Evolutionary conservation across 2,113 vertebrate species (phyloP).

Genomic region (Alexandromys fortis): DNA sequence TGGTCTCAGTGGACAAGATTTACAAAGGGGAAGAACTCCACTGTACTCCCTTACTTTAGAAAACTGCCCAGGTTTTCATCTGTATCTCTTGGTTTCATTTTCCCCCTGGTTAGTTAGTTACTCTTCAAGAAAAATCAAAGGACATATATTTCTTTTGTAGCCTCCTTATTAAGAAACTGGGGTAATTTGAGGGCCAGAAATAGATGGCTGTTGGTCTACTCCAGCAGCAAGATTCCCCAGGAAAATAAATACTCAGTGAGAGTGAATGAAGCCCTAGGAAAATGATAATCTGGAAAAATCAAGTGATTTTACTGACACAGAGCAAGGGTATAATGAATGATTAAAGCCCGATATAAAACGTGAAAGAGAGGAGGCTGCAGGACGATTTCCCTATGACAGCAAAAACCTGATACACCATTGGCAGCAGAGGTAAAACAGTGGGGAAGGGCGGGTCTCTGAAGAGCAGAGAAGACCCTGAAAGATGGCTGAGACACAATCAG

Average conservation of each 20-base stretch:
- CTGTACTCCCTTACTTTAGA: neutral
- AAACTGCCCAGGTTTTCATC: neutral
- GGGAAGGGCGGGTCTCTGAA: slow-evolving; percentile 22
- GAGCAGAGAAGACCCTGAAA: neutral
- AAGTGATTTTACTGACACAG: slow-evolving; percentile 30
- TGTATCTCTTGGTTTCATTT: neutral
- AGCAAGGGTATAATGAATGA: slow-evolving; percentile 19
- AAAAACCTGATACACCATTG: neutral
- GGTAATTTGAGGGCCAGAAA: slow-evolving; percentile 62
- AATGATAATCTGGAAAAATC: slow-evolving; percentile 71
- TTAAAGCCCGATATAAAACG: slow-evolving; percentile 46
- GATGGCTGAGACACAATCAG: neutral
- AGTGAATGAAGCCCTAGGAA: slow-evolving; percentile 62
- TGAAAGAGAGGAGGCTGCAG: neutral
- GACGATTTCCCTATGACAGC: neutral
- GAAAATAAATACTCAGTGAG: slow-evolving; percentile 56
- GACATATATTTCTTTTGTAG: slow-evolving; percentile 65
- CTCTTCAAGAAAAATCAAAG: slow-evolving; percentile 37
- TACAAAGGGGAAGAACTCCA: neutral
- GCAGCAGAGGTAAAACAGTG: neutral
- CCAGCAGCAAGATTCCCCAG: slow-evolving; percentile 68
- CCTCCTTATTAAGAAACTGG: slow-evolving; percentile 74
- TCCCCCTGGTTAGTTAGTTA: neutral
- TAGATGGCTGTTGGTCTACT: slow-evolving; percentile 72
- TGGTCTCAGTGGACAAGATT: neutral